These are phyloP conservation scores for Drosophila mayri DNA, from an alignment of 1,140 invertebrate genomes.

Conservation along the genomic window DNA sequence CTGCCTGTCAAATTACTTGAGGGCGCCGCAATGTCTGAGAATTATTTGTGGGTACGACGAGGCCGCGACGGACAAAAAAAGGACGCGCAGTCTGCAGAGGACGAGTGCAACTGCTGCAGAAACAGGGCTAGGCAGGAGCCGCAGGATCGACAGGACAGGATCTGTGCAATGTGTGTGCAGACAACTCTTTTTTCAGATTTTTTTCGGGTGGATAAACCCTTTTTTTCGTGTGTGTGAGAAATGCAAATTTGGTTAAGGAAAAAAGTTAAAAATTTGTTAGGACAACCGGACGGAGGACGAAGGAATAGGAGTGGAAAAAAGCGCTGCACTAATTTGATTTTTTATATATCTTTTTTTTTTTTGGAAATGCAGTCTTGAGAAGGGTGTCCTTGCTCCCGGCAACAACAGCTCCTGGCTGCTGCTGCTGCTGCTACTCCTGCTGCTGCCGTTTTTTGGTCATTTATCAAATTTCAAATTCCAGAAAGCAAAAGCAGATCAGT, in stretches of 20 bases:
- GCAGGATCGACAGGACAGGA: slow-evolving; percentile 13
- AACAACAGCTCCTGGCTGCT: slow-evolving; percentile 32
- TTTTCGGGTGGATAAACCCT: slow-evolving; percentile 55
- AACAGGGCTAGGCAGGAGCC: slow-evolving; percentile 4
- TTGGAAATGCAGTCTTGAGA: slow-evolving; percentile 41
- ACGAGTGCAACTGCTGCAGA: slow-evolving; percentile 49
- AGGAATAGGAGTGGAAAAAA: slow-evolving; percentile 56
- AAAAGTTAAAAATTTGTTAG: slow-evolving; percentile 70
- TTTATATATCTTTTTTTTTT: background rate
- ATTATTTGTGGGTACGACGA: slow-evolving; percentile 70
- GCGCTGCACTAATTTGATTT: slow-evolving; percentile 75
- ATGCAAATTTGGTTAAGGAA: slow-evolving; percentile 68
- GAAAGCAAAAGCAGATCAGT: slow-evolving; percentile 68
- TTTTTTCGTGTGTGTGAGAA: slow-evolving; percentile 61
- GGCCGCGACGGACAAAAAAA: slow-evolving; percentile 29
- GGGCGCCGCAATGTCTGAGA: slow-evolving; percentile 80
- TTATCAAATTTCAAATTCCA: slow-evolving; percentile 82
- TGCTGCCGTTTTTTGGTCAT: slow-evolving; percentile 68
- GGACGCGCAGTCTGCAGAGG: slow-evolving; percentile 38
- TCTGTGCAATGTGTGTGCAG: slow-evolving; percentile 42
- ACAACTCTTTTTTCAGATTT: slow-evolving; percentile 47
- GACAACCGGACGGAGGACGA: slow-evolving; percentile 28
- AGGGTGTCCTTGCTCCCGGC: slow-evolving; percentile 30
- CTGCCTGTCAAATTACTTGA: slow-evolving; percentile 80
- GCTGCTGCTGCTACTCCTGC: background rate